Conservation (phyloP, 1,140 invertebrate genomes). For the Acarapis woodi region DNA sequence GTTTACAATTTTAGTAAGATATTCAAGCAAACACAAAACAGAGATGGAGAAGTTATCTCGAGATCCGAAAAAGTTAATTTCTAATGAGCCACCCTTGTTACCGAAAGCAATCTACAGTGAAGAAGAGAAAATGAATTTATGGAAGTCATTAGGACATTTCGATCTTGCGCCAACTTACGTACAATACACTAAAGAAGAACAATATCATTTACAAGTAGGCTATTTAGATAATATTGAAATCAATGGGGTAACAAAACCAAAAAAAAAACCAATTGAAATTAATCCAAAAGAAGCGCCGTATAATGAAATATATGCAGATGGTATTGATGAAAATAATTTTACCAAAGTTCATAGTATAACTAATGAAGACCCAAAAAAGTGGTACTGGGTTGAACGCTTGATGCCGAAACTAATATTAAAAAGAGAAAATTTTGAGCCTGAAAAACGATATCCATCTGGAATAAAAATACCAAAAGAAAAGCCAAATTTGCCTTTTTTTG, state of each 20-base stretch:
- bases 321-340: not conserved
- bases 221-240: not conserved
- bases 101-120: no score
- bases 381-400: constrained; percentile 3
- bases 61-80: no score
- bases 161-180: not conserved
- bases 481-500: not conserved
- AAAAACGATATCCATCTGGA: not conserved
- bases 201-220: not conserved
- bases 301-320: not conserved
- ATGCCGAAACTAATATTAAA: not conserved
- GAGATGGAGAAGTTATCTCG: no score
- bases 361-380: not conserved
- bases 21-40: no score
- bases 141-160: no score
- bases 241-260: not conserved
- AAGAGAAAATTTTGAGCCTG: not conserved
- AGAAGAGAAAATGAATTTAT: no score
- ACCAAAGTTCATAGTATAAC: not conserved
- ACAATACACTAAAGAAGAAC: not conserved
- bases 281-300: constrained; percentile 1
- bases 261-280: not conserved
- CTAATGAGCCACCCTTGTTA: no score
- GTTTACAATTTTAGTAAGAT: no score
- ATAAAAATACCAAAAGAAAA: not conserved